phyloP scores from a whole-genome alignment of 2,113 vertebrate genomes.

The Charina bottae region DNA sequence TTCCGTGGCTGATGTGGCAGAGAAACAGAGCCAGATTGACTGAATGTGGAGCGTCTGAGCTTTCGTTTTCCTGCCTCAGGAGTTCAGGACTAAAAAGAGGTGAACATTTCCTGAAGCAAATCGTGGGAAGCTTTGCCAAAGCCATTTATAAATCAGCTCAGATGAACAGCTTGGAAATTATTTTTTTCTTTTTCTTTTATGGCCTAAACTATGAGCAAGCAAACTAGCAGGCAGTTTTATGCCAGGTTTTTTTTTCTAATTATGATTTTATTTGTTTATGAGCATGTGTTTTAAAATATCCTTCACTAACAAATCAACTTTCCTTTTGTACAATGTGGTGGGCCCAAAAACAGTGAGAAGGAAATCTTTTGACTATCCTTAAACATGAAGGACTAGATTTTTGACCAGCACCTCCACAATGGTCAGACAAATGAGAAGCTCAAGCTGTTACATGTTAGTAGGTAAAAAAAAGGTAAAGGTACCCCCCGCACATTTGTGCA shows the following conservation, averaged over 20 bases:
- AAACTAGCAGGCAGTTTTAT: neutral
- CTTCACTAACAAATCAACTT: constrained; percentile 7
- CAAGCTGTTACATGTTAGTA: constrained; percentile 39
- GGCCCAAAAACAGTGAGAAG: too few relatives aligned
- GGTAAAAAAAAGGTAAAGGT: too few relatives aligned
- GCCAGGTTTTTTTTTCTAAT: constrained; percentile 35
- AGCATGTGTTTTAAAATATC: constrained; percentile 5
- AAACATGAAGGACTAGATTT: constrained; percentile 39
- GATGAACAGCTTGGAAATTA: neutral
- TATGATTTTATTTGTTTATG: constrained; percentile 2
- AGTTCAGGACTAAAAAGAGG: constrained; percentile 60
- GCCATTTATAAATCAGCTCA: constrained; percentile 41
- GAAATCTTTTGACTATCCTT: constrained; percentile 29
- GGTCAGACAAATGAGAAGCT: constrained; percentile 44
- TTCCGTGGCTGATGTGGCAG: neutral
- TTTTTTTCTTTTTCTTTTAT: neutral
- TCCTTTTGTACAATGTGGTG: constrained; percentile 36
- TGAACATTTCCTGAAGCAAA: constrained; percentile 68
- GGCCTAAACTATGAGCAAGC: neutral
- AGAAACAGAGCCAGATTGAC: neutral
- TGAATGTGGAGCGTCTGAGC: constrained; percentile 3
- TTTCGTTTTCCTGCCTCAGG: constrained; percentile 21
- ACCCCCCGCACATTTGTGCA: too few relatives aligned
- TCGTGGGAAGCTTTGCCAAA: constrained; percentile 65
- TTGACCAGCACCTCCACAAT: constrained; percentile 46